phyloP scores from a whole-genome alignment of 2,888 invertebrate species.

The Epirrhoe tristata region DNA sequence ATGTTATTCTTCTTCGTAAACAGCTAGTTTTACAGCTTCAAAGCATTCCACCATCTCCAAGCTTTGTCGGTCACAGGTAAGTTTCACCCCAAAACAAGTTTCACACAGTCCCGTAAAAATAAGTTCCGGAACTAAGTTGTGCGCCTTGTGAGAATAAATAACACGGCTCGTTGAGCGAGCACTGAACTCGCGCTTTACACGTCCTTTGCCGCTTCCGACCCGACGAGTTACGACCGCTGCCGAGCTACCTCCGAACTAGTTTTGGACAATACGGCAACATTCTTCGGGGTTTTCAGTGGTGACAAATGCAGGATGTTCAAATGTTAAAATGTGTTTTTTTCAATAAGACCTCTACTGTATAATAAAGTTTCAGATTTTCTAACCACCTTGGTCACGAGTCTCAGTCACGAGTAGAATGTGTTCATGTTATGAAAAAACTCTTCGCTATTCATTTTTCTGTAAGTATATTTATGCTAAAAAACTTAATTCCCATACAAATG shows the following conservation, averaged over 20 bases:
- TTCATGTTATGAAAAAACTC: no score
- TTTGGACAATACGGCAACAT: background rate
- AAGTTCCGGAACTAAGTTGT: constrained; percentile 10
- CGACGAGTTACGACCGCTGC: constrained; percentile 16
- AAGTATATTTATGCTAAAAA: no score
- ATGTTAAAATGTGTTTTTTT: no score
- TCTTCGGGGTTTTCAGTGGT: background rate
- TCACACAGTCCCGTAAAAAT: constrained; percentile 13
- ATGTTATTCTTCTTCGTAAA: no score
- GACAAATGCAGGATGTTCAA: background rate
- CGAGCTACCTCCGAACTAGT: background rate
- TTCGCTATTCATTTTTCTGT: no score
- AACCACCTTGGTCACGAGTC: no score
- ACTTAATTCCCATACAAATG: no score
- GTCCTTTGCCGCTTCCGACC: constrained; percentile 27
- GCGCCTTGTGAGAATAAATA: constrained; percentile 37
- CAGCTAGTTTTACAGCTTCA: background rate
- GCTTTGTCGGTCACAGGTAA: background rate
- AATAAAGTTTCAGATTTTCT: no score
- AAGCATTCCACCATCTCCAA: background rate
- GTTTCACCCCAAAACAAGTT: constrained; percentile 13
- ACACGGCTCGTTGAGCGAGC: constrained; percentile 39
- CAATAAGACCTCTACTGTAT: no score
- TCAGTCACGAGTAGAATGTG: no score
- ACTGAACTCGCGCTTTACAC: constrained; percentile 28